phyloP scores from a whole-genome alignment of 2,797 vertebrate genomes.

The Peromyscus melanophrys region DNA sequence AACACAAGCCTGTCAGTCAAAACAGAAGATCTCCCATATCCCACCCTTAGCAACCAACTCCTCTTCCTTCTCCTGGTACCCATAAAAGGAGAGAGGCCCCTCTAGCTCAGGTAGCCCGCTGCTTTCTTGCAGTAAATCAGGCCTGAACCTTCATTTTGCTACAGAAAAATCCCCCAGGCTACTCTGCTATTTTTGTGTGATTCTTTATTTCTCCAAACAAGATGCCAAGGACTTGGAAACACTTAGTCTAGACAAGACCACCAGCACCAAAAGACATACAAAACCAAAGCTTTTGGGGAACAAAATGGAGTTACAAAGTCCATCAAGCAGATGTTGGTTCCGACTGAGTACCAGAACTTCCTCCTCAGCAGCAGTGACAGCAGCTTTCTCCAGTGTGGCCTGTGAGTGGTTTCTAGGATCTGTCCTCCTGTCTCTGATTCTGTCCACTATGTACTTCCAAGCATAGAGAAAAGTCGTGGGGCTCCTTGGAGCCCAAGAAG shows the following conservation, averaged over 20 bases:
- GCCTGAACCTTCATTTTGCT: neutral
- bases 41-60: neutral
- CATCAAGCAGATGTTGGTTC: fast-evolving
- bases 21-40: neutral
- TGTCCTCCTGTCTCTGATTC: fast-evolving
- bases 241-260: neutral
- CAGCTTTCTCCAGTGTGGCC: fast-evolving
- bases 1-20: neutral
- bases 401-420: fast-evolving
- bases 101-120: neutral
- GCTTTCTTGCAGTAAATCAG: neutral
- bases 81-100: neutral
- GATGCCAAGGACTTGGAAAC: neutral
- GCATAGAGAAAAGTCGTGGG: neutral
- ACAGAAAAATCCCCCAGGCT: neutral
- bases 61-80: neutral
- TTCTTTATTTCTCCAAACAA: neutral
- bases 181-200: neutral
- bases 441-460: neutral
- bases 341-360: neutral
- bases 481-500: too few relatives aligned
- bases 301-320: too few relatives aligned
- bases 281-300: neutral
- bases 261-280: neutral
- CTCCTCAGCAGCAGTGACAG: fast-evolving